phyloP scores from a whole-genome alignment of 2,888 invertebrate genomes.

The Neoitamus cyanurus region DNA sequence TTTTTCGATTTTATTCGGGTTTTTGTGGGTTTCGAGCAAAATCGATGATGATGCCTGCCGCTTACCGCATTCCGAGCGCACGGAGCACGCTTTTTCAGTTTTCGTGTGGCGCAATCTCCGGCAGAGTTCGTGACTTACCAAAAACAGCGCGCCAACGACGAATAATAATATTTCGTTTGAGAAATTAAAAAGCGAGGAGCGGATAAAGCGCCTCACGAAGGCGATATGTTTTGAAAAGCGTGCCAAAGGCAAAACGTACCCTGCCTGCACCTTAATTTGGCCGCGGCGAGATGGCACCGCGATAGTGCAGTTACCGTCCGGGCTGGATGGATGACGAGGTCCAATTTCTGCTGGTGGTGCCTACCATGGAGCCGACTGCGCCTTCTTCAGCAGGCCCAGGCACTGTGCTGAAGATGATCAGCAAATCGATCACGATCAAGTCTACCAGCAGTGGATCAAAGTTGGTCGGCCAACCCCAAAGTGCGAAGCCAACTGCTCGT shows the following conservation, averaged over 20 bases:
- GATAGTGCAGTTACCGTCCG: neutral
- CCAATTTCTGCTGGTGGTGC: slow-evolving; percentile 7
- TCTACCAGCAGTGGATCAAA: slow-evolving; percentile 17
- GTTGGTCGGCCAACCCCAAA: slow-evolving; percentile 22
- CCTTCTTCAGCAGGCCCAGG: slow-evolving; percentile 21
- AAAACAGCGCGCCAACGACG: slow-evolving; percentile 26
- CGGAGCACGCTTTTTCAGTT: slow-evolving; percentile 27
- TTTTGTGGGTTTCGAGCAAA: slow-evolving; percentile 27
- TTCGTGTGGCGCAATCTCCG: slow-evolving; percentile 41
- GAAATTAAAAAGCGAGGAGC: slow-evolving; percentile 2
- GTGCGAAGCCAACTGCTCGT: slow-evolving; percentile 18
- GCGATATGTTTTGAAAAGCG: slow-evolving; percentile 33
- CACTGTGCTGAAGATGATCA: slow-evolving; percentile 7
- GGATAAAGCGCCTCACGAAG: neutral
- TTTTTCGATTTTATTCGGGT: slow-evolving; percentile 26
- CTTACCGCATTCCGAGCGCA: slow-evolving; percentile 23
- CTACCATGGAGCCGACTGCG: neutral
- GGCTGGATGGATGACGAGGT: neutral
- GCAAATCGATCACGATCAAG: slow-evolving; percentile 47
- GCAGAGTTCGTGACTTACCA: slow-evolving; percentile 44
- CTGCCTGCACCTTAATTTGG: slow-evolving; percentile 29
- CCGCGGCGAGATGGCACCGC: neutral
- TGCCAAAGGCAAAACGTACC: slow-evolving; percentile 45
- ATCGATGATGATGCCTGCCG: slow-evolving; percentile 3
- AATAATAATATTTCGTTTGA: slow-evolving; percentile 1